phyloP scores from a whole-genome alignment of 2,797 vertebrate genomes.

The Pseudocheirus occidentalis region DNA sequence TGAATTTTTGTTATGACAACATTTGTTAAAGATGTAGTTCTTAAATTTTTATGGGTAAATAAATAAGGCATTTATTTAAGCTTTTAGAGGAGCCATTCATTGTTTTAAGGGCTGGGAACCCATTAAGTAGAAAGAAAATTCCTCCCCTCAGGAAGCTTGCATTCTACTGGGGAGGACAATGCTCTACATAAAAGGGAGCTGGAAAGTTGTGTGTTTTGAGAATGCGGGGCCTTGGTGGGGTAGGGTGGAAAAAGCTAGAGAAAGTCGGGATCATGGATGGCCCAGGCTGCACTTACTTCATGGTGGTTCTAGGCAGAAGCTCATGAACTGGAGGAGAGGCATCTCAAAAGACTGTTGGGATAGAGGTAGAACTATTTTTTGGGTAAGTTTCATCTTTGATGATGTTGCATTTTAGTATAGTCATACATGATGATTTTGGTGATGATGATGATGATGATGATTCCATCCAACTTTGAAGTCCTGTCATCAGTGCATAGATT shows the following conservation, averaged over 20 bases:
- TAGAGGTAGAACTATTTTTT: not conserved
- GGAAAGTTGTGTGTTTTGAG: not conserved
- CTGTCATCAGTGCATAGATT: not conserved
- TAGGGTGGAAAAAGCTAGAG: not conserved
- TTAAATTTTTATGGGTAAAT: not conserved
- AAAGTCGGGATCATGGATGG: not conserved
- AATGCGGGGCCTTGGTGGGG: not conserved
- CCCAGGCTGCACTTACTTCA: too few species aligned
- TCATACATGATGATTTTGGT: not conserved
- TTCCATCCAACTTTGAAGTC: not conserved
- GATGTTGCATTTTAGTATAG: not conserved
- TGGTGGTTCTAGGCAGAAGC: not conserved
- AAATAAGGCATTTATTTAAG: not conserved
- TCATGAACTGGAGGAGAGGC: not conserved
- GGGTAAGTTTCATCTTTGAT: not conserved
- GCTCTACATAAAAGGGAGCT: not conserved
- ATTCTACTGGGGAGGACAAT: not conserved
- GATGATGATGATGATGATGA: not conserved
- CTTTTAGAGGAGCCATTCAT: not conserved
- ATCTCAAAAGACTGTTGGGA: not conserved
- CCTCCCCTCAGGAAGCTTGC: not conserved
- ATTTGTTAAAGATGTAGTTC: not conserved
- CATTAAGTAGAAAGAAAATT: not conserved
- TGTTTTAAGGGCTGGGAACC: not conserved
- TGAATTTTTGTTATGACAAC: not conserved